Evolutionary conservation across 92 coral and sea anemone genomes (phyloP), one percentile per base, ranked within the genome.

Genomic region (Chrysogorgia sp.): DNA sequence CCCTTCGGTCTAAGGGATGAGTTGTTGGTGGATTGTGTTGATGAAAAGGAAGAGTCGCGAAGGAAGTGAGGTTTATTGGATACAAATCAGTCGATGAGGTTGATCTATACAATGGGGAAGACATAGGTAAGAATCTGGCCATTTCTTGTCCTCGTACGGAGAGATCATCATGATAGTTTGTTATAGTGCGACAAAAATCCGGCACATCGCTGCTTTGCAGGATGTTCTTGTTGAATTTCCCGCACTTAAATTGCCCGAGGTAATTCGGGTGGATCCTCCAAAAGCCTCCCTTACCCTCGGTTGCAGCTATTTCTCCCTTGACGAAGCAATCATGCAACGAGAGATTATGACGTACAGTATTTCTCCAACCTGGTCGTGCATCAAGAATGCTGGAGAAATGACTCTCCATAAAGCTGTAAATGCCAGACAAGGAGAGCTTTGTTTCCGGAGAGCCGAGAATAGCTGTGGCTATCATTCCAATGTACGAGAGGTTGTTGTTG

Each of bases 201-300:
- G 48, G 10, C 0, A 53, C 52, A 2, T 20, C 53, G 15, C 28
- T 21, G 40, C 40, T 65, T 35, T 65, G 72, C 3, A 65, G 35
- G 72, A 65, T 40, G 32, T 65, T 65, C 31, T 65, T 65, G 72
- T 65, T 65, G 35, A 65, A 65, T 22, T 65, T 65, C 2, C 72
- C 72, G 19, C 53, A 35, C 48, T 65, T 65, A 49, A 65, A 65
- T 29, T 65, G 72, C 13, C 40, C 72, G 20, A 65, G n/a, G 72
- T 65, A 65, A 49, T 65, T 65, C 19, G 72, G 72, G 48, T 65
- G 72, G 25, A 65, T 65, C 15, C 72, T 45, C 72, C 72, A 65
- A 40, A 65, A 65, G 0, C 72, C 52, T 0, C 72, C 72, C 15
- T 65, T 65, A n/a, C 72, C 72, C n/a, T 65, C 72, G 15, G 72